Conservation (phyloP, 1,140 invertebrate species). For the Eurytemora carolleeae region DNA sequence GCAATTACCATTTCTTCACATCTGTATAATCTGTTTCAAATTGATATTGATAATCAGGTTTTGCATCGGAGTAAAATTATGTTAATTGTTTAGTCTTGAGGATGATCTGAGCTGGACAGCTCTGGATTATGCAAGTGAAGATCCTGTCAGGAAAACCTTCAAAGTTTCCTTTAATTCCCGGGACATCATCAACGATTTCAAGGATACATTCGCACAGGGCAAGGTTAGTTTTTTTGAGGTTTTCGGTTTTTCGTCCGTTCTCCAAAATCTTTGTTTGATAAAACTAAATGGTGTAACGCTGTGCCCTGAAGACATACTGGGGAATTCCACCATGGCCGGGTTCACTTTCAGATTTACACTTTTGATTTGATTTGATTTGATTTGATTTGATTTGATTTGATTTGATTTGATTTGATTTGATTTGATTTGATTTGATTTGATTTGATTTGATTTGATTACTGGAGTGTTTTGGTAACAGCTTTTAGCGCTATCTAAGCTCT, state of each 20-base stretch:
- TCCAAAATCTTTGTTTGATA: background rate
- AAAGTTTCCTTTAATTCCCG: constrained; percentile 14
- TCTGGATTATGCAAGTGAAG: constrained; percentile 15
- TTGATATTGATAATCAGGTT: too few species aligned
- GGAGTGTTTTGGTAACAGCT: background rate
- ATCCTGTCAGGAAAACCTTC: constrained; percentile 11
- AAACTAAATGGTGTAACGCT: background rate
- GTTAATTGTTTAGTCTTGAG: constrained; percentile 21
- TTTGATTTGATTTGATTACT: background rate
- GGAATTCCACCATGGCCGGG: too few species aligned
- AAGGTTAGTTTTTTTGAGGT: background rate
- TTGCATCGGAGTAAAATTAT: too few species aligned
- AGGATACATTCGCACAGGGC: constrained; percentile 7
- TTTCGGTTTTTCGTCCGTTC: background rate
- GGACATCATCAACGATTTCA: constrained; percentile 4
- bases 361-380: too few species aligned
- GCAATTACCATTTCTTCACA: too few species aligned
- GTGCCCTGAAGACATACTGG: too few species aligned
- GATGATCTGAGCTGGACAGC: constrained; percentile 19
- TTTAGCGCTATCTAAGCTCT: background rate
- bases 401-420: too few species aligned
- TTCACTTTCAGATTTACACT: too few species aligned
- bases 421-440: too few species aligned
- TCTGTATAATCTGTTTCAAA: too few species aligned
- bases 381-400: too few species aligned